Conservation (phyloP, 1,140 invertebrate species). For the Leptinotarsa texana region DNA sequence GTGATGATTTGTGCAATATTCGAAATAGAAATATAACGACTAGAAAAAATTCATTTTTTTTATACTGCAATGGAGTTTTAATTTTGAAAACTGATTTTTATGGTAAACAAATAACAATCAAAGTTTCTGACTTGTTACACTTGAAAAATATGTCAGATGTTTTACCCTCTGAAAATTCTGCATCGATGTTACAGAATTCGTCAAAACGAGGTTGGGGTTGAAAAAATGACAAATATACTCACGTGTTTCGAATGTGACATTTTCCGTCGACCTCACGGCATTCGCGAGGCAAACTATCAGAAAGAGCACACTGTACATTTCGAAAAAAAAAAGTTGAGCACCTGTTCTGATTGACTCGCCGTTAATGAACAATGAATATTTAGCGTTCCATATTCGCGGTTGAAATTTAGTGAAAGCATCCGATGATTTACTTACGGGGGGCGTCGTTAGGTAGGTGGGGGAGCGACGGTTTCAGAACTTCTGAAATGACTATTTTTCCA, state of each 20-base stretch:
- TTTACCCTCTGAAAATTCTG: too few relatives aligned
- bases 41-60: too few relatives aligned
- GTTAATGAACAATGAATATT: conserved; percentile 1
- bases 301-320: conserved; percentile 4
- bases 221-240: neutral
- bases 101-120: neutral
- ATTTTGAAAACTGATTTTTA: neutral
- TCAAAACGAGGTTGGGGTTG: neutral
- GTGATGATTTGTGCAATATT: too few relatives aligned
- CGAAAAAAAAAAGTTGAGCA: conserved; percentile 3
- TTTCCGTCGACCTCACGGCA: conserved; percentile 5
- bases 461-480: neutral
- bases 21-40: too few relatives aligned
- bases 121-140: neutral
- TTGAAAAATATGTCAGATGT: neutral
- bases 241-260: conserved; percentile 9
- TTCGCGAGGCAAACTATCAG: neutral
- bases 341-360: neutral
- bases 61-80: neutral
- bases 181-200: too few relatives aligned
- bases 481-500: neutral
- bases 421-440: conserved; percentile 3
- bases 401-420: conserved; percentile 17
- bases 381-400: neutral
- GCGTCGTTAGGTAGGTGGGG: neutral